These are phyloP conservation scores for Caenorhabditis uteleia DNA, from an alignment of 2,888 invertebrate genomes.

Conservation along the genomic window DNA sequence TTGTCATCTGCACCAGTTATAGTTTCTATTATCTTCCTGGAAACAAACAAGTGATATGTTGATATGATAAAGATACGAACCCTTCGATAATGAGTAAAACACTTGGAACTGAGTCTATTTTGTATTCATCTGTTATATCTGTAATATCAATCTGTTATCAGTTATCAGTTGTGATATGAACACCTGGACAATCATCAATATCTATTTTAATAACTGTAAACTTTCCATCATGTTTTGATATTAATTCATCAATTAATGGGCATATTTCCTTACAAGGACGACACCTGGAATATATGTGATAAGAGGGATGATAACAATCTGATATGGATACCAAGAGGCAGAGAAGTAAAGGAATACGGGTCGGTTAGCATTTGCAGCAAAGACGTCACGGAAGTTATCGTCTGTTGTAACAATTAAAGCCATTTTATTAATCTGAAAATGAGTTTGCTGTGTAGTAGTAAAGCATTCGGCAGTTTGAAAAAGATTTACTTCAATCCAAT, in stretches of 20 bases:
- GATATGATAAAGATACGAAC: not conserved
- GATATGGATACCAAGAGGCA: conserved; percentile 10
- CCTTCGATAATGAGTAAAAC: conserved; percentile 13
- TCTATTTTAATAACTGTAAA: conserved; percentile 15
- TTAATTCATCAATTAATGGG: conserved; percentile 6
- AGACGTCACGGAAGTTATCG: conserved; percentile 7
- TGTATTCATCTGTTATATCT: conserved; percentile 7
- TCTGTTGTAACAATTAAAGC: conserved; percentile 3
- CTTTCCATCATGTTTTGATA: not conserved
- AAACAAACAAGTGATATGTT: conserved; percentile 1
- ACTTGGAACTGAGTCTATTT: conserved; percentile 14
- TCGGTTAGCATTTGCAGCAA: conserved; percentile 11
- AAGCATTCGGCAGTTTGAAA: no score
- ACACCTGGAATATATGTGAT: conserved; percentile 11
- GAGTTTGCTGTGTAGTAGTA: not conserved
- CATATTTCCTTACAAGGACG: conserved; percentile 16
- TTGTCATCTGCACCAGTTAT: conserved; percentile 12
- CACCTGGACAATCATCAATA: conserved; percentile 8
- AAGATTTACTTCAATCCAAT: no score
- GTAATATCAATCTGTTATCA: not conserved
- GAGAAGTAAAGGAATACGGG: conserved; percentile 18
- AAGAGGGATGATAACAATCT: not conserved
- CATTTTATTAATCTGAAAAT: conserved; percentile 6
- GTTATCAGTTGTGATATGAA: no score
- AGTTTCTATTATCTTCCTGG: conserved; percentile 4